Base-by-base conservation (phyloP, 2,113 vertebrate genomes). In the Trichomycterus rosablanca region DNA sequence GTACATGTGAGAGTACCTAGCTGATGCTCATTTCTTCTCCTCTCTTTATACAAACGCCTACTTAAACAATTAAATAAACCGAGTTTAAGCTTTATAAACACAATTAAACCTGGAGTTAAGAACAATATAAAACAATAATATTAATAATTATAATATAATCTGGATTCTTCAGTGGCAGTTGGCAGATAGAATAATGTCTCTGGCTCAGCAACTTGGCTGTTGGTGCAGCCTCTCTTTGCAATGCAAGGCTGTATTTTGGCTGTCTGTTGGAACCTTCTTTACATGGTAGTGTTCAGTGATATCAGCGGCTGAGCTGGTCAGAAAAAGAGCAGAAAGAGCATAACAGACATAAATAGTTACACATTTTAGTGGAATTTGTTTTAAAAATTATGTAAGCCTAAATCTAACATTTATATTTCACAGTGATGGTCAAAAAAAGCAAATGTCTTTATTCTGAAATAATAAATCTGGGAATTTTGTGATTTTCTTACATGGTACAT, bases 271-370 rank as follows among this genome's bases (percentile, higher is more conserved):
- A 26, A 32, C 37, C 8, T 7, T 12, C 20, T 67, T 87, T 81
- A 85, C 57, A 75, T 78, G 76, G 81, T 80, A 22, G 74, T 78
- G 71, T 70, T 86, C 62, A 87, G 71, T 57, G 84, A 51, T 50
- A 79, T 63, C 53, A 76, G 60, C 0, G 76, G 73, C 64, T 78
- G 80, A 5, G 81, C 84, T 82, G 84, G 34, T 59, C 48, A 54
- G 18, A 32, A 48, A n/a, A 37, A 65, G 52, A 55, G 46, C 11
- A 34, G 2, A 52, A 28, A 4, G 4, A 40, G 14, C 37, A 40
- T 40, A 30, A 4, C 37, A 11, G 5, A 14, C 37, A 37, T 7
- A 14, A 37, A n/a, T n/a, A n/a, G 7, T 14, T 14, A 37, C 3
- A 37, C 35, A 32, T 7, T 32, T 4, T 5, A 4, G 7, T 7